Evolutionary conservation across 1,140 invertebrate genomes (phyloP).

Genomic region (Coelopa frigida): DNA sequence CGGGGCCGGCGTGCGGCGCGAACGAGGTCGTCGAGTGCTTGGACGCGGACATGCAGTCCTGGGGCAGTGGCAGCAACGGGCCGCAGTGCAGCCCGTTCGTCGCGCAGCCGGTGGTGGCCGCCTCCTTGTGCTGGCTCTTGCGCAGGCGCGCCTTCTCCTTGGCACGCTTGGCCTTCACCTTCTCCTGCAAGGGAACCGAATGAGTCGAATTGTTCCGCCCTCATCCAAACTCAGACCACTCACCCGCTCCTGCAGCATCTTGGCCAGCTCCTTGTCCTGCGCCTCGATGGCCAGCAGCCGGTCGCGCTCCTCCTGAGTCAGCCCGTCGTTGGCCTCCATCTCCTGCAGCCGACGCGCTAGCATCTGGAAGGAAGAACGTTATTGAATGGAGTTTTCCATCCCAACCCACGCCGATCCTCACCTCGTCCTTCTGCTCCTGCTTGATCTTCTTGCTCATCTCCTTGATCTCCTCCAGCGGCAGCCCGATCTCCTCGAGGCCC

Average conservation of each 20-base stretch:
- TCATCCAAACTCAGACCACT: slow-evolving; percentile 8
- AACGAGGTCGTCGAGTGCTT: neutral
- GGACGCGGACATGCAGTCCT: slow-evolving; percentile 26
- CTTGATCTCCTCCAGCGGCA: slow-evolving; percentile 51
- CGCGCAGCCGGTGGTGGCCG: slow-evolving; percentile 40
- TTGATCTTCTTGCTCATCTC: slow-evolving; percentile 51
- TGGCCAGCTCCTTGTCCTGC: slow-evolving; percentile 83
- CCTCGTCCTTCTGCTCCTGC: slow-evolving; percentile 56
- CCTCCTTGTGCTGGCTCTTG: slow-evolving; percentile 45
- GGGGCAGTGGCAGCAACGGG: slow-evolving; percentile 29
- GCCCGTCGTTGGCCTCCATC: slow-evolving; percentile 54
- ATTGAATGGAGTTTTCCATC: neutral
- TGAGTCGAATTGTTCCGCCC: no score
- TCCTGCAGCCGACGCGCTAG: slow-evolving; percentile 52
- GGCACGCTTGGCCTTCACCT: slow-evolving; percentile 59
- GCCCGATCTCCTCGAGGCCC: slow-evolving; percentile 47
- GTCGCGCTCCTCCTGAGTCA: slow-evolving; percentile 48
- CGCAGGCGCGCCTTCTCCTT: slow-evolving; percentile 59
- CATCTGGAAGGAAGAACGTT: slow-evolving; percentile 23
- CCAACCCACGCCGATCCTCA: slow-evolving; percentile 7
- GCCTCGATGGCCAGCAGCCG: slow-evolving; percentile 75
- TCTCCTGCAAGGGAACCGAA: slow-evolving; percentile 48
- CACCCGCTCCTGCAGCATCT: slow-evolving; percentile 79
- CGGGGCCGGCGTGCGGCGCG: slow-evolving; percentile 1
- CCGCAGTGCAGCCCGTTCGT: slow-evolving; percentile 23